Evolutionary conservation across 2,113 vertebrate species (phyloP).

Genomic region (Delphinapterus leucas): DNA sequence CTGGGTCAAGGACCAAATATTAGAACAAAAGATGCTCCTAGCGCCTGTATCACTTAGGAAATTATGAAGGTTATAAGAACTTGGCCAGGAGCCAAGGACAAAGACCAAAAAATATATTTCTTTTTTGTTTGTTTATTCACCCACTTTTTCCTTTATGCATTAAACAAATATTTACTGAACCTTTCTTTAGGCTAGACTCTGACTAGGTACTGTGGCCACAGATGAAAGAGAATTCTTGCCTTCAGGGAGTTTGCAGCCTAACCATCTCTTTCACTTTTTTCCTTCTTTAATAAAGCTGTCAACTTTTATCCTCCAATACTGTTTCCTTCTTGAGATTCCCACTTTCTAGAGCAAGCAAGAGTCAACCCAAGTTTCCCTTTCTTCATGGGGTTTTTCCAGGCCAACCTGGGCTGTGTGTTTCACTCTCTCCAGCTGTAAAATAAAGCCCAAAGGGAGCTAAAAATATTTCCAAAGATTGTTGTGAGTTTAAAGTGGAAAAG

Average conservation of each 20-base stretch:
- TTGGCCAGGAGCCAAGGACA: neutral
- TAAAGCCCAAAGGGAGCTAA: neutral
- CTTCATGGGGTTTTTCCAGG: neutral
- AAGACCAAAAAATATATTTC: too few relatives aligned
- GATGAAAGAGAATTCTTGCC: neutral
- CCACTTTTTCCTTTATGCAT: neutral
- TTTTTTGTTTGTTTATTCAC: neutral
- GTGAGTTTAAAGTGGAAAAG: neutral
- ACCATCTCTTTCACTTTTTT: neutral
- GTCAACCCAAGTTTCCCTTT: neutral
- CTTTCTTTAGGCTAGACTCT: neutral
- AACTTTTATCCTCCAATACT: neutral
- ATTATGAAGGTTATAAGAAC: neutral
- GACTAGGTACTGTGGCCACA: neutral
- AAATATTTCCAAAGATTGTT: neutral
- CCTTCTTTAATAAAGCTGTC: neutral
- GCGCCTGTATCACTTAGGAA: neutral
- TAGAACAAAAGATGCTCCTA: neutral
- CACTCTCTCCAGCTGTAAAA: neutral
- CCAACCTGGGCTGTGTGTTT: neutral
- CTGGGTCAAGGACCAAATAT: neutral
- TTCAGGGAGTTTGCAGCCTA: neutral
- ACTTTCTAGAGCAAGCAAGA: neutral
- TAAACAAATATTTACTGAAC: neutral
- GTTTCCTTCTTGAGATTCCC: neutral